Percentiles rank a stretch among this genome's conserved stretches.
phyloP scores from a whole-genome alignment of 2,888 invertebrate species.

The Barypeithes pellucidus region DNA sequence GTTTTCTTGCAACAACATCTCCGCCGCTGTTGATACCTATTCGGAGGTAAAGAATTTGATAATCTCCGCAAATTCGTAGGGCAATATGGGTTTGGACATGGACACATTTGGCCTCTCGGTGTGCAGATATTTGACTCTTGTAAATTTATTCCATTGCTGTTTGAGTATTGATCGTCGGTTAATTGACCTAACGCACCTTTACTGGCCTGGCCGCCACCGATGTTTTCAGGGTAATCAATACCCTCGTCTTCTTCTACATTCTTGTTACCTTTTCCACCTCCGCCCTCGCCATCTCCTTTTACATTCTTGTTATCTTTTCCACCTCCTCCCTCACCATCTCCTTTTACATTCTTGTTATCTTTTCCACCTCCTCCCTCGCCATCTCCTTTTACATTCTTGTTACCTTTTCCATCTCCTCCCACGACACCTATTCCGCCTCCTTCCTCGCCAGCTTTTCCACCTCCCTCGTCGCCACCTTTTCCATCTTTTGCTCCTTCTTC shows the following conservation, averaged over 20 bases:
- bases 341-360: background rate
- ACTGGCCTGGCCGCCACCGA: background rate
- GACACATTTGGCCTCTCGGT: conserved; percentile 27
- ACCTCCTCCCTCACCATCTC: background rate
- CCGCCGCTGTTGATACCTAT: background rate
- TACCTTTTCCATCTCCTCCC: background rate
- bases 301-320: background rate
- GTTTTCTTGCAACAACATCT: conserved; percentile 17
- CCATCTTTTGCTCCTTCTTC: conserved; percentile 3
- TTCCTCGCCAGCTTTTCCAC: background rate
- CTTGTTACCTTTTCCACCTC: background rate
- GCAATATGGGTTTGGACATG: conserved; percentile 36
- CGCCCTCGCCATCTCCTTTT: conserved; percentile 3
- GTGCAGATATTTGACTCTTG: conserved; percentile 27
- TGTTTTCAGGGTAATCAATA: too few species aligned
- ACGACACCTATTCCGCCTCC: background rate
- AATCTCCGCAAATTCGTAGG: conserved; percentile 25
- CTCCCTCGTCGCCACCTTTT: background rate
- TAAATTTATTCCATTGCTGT: background rate
- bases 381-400: background rate
- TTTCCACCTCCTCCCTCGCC: background rate
- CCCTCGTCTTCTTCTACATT: too few species aligned
- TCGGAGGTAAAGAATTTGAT: background rate
- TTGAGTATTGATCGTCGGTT: background rate
- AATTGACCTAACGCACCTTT: too few species aligned